These are phyloP conservation scores for Saturnia pavonia DNA, from an alignment of 2,888 invertebrate species.

Conservation along the genomic window DNA sequence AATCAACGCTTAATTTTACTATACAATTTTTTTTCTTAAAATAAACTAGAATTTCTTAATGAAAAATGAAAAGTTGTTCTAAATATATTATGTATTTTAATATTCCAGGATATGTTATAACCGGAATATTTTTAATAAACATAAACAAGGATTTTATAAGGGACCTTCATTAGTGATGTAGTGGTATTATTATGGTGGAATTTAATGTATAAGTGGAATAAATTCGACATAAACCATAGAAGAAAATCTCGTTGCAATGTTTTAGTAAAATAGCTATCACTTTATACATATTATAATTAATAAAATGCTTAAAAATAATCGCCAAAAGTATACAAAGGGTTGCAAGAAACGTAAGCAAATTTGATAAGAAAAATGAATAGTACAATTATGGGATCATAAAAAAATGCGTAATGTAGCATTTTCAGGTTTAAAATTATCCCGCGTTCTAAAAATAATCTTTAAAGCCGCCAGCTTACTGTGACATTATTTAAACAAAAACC, in stretches of 20 bases:
- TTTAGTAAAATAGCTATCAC: no score
- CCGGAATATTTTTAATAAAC: not conserved
- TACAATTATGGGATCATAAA: not conserved
- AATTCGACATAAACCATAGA: no score
- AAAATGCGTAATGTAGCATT: not conserved
- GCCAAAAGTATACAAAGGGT: no score
- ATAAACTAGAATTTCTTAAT: no score
- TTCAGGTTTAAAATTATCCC: not conserved
- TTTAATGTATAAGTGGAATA: no score
- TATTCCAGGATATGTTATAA: not conserved
- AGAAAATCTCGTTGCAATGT: no score
- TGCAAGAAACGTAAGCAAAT: not conserved
- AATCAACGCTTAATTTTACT: no score
- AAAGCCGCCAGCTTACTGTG: slow-evolving; percentile 17
- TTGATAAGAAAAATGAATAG: not conserved
- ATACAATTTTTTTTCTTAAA: no score
- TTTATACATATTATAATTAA: no score
- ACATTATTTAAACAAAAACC: slow-evolving; percentile 23
- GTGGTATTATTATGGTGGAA: not conserved
- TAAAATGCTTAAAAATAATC: no score
- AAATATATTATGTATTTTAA: not conserved
- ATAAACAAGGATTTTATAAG: not conserved
- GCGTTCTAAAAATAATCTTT: slow-evolving; percentile 1
- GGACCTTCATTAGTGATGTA: not conserved
- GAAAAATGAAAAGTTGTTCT: not conserved